A percentile compares a stretch with the other conserved stretches of the same genome.
phyloP scores from a whole-genome alignment of 2,113 vertebrate genomes.

The Anas platyrhynchos region DNA sequence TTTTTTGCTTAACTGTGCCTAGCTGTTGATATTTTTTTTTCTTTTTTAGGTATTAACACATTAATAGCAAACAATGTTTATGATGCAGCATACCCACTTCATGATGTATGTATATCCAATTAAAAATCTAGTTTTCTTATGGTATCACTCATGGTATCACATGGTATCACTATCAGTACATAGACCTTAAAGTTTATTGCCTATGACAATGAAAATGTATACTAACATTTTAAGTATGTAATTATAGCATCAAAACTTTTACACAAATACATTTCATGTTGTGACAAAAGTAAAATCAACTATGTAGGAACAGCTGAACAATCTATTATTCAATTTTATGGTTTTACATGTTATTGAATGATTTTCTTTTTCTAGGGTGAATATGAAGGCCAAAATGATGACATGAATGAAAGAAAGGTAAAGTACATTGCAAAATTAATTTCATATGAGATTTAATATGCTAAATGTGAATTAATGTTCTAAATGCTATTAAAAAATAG shows the following conservation, averaged over 20 bases:
- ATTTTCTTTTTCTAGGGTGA: slow-evolving; percentile 82
- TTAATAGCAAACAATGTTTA: slow-evolving; percentile 93
- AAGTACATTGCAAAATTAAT: neutral
- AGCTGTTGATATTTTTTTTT: neutral
- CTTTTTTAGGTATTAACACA: slow-evolving; percentile 86
- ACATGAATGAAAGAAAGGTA: slow-evolving; percentile 94
- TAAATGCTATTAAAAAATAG: neutral
- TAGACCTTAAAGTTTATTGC: neutral
- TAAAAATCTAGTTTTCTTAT: neutral
- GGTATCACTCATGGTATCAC: neutral
- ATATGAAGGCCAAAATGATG: slow-evolving; percentile 82
- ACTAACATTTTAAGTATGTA: neutral
- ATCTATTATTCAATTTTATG: neutral
- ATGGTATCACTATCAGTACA: too few relatives aligned
- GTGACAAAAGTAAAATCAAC: neutral
- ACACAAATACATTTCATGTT: neutral
- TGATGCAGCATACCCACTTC: slow-evolving; percentile 93
- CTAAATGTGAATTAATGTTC: neutral
- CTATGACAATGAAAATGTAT: neutral
- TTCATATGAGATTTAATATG: neutral
- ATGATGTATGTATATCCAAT: slow-evolving; percentile 85
- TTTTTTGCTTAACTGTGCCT: neutral
- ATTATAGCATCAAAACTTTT: neutral
- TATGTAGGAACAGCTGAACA: neutral
- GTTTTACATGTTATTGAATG: neutral